phyloP scores from a whole-genome alignment of 1,140 invertebrate genomes.

The Metopolophium dirhodum region DNA sequence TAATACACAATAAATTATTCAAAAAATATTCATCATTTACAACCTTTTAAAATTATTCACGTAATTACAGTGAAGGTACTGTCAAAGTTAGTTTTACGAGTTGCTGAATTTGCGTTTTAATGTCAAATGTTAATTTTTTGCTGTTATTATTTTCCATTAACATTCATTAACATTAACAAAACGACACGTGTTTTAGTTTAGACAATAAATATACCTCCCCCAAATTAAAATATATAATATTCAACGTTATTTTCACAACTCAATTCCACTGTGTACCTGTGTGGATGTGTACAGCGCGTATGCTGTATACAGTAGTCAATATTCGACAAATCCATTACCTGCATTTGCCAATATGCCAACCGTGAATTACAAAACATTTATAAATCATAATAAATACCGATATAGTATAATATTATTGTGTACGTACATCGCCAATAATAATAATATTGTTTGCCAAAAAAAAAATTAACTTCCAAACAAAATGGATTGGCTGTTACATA shows the following conservation, averaged over 20 bases:
- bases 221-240: not conserved
- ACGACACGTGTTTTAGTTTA: not conserved
- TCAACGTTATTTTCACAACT: not conserved
- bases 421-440: not conserved
- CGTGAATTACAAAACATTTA: not conserved
- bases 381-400: not conserved
- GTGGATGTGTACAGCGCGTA: too few species aligned
- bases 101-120: not conserved
- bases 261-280: not conserved
- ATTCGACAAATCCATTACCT: not conserved
- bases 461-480: not conserved
- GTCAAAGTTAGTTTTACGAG: not conserved
- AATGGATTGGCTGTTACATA: not conserved
- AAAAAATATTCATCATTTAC: not conserved
- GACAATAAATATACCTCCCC: not conserved
- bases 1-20: not conserved
- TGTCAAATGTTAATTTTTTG: conserved; percentile 16
- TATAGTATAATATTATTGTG: not conserved
- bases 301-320: not conserved
- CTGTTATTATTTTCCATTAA: not conserved
- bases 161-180: not conserved
- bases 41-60: not conserved
- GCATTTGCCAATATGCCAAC: not conserved
- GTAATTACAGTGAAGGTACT: not conserved
- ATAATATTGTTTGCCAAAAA: not conserved